phyloP scores from a whole-genome alignment of 2,797 vertebrate species.

The Smutsia gigantea region DNA sequence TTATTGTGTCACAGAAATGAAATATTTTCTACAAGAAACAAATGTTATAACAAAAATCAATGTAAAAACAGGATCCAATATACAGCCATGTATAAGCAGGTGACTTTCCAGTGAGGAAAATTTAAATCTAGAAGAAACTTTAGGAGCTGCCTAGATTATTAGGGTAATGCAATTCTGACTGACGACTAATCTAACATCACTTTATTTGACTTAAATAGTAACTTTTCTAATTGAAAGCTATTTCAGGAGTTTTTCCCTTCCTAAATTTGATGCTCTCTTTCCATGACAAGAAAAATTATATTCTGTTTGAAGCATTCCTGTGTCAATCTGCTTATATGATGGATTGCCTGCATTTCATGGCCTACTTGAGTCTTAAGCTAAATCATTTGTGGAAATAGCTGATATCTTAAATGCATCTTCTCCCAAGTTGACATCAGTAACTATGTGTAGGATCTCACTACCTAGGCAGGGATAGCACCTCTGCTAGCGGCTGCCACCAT shows the following conservation, averaged over 20 bases:
- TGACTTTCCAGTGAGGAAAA: conserved; percentile 14
- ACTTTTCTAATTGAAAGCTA: conserved; percentile 55
- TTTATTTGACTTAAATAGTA: conserved; percentile 52
- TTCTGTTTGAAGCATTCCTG: conserved; percentile 56
- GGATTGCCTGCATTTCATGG: conserved; percentile 45
- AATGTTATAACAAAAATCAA: conserved; percentile 46
- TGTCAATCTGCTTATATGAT: conserved; percentile 56
- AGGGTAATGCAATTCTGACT: background rate
- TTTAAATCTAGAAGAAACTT: conserved; percentile 9
- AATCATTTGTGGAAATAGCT: conserved; percentile 49
- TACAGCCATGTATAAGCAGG: conserved; percentile 17
- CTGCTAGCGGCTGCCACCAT: background rate
- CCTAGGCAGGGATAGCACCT: background rate
- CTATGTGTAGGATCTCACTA: conserved; percentile 22
- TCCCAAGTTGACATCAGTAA: conserved; percentile 14
- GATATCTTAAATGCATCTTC: conserved; percentile 11
- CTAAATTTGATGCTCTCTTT: conserved; percentile 39
- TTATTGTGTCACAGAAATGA: conserved; percentile 41
- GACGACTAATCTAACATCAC: background rate
- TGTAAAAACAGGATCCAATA: background rate
- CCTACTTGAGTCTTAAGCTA: conserved; percentile 55
- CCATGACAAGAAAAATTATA: conserved; percentile 59
- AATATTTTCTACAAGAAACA: conserved; percentile 39
- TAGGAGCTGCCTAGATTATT: conserved; percentile 13
- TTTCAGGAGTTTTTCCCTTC: conserved; percentile 18